These are phyloP conservation scores for Yasuhikotakia modesta DNA, from an alignment of 2,797 vertebrate species.

Conservation along the genomic window DNA sequence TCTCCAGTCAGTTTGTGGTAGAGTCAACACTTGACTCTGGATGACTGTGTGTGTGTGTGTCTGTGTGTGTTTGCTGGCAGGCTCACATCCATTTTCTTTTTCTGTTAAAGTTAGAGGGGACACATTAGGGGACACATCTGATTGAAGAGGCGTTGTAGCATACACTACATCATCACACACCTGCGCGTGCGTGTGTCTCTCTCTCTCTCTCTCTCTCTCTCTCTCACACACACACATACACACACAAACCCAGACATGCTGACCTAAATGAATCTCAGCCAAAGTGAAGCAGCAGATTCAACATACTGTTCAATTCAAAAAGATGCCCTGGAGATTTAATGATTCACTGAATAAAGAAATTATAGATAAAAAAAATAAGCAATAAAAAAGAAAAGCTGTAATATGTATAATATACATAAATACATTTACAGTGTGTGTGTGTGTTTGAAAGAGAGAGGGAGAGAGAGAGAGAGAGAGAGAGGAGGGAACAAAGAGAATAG, in stretches of 20 bases:
- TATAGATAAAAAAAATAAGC: constrained; percentile 8
- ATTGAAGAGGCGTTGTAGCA: no score
- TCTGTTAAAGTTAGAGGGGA: no score
- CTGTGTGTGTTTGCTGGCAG: constrained; percentile 54
- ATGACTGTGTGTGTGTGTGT: no score
- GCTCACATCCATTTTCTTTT: not conserved
- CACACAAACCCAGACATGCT: constrained; percentile 66
- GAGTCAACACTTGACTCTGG: constrained; percentile 18
- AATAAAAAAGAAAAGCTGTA: not conserved
- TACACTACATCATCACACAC: no score
- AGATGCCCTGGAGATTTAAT: not conserved
- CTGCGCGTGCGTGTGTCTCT: no score
- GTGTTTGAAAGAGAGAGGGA: no score
- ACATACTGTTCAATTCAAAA: not conserved
- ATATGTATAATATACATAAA: not conserved
- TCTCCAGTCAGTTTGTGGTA: constrained; percentile 62
- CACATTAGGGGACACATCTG: no score
- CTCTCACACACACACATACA: constrained; percentile 45
- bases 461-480: constrained; percentile 54
- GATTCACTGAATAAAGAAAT: not conserved
- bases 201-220: no score
- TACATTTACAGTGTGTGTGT: not conserved
- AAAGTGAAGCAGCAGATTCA: not conserved
- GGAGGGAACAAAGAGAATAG: constrained; percentile 37
- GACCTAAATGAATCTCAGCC: constrained; percentile 74